phyloP scores from a whole-genome alignment of 1,140 invertebrate species.

The Atta colombica region DNA sequence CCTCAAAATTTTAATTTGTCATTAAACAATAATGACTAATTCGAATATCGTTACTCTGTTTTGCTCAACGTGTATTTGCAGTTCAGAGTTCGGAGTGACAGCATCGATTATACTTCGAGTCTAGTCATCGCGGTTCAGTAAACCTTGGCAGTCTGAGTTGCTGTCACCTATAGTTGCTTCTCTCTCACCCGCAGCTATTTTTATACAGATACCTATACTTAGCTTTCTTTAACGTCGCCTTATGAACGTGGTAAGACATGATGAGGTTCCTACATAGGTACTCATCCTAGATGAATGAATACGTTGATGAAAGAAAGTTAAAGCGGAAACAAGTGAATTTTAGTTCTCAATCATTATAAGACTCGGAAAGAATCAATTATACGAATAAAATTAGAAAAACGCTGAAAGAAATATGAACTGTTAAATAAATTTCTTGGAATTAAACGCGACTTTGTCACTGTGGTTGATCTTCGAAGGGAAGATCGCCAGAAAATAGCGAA shows the following conservation, averaged over 20 bases:
- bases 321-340: neutral
- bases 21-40: neutral
- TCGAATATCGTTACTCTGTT: neutral
- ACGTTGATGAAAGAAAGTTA: neutral
- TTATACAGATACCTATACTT: conserved; percentile 41
- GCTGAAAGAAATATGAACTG: neutral
- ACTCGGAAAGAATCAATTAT: neutral
- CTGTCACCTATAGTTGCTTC: conserved; percentile 47
- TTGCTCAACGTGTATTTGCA: neutral
- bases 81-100: conserved; percentile 2
- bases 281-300: neutral
- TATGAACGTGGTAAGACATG: neutral
- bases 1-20: neutral
- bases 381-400: neutral
- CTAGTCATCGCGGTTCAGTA: conserved; percentile 60
- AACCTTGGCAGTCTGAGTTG: conserved; percentile 50
- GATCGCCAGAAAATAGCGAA: conserved; percentile 3
- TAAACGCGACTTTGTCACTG: neutral
- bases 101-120: conserved; percentile 9
- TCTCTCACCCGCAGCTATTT: conserved; percentile 33
- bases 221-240: conserved; percentile 40
- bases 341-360: neutral
- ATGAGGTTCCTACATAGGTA: neutral
- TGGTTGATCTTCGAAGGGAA: neutral
- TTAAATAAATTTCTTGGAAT: conserved; percentile 8